Base-by-base conservation (phyloP, 2,113 vertebrate species). In the Chamaetylas fuelleborni region DNA sequence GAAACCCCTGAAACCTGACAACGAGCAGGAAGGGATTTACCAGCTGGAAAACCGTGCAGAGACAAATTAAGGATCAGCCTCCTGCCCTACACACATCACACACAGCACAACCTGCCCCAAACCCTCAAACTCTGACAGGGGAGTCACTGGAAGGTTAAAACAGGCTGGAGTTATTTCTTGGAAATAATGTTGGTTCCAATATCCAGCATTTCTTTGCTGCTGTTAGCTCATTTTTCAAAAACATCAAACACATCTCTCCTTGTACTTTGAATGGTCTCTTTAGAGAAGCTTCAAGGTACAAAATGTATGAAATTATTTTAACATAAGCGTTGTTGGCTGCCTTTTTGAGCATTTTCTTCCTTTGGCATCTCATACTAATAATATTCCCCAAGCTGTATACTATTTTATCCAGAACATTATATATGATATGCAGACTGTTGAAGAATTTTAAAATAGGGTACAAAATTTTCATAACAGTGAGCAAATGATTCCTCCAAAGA, bases 401-500 rank as follows among this genome's bases (percentile, higher is more conserved):
- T 40, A 69, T 26, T 82, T 87, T 86, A 83, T 89, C 36, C 61
- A 88, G 81, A 81, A 81, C 40, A 34, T 87, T 76, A 82, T 87
- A 89, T 71, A 65, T 54, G 38, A 87, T 36, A 85, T 45, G 61
- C 53, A 87, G 64, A 90, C 34, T 70, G 31, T 2, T 90, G 31
- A 76, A 92, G 77, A 95, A 93, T 89, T 93, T 92, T 90, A 84
- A 97, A 93, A 91, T 26, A 88, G 82, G 34, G 48, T 74, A 93
- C 62, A 56, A 90, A 82, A 92, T 86, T 83, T 90, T 88, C 64
- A 51, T 91, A 83, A 93, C 31, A 53, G 40, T 14, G n/a, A 91
- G 81, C 48, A 95, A 91, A 92, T 79, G 69, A 79, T 92, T 87
- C 54, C 53, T 92, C 77, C 70, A 82, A 95, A 87, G 56, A 96